Conservation (phyloP, 2,113 vertebrate genomes). For the Myocastor coypus region DNA sequence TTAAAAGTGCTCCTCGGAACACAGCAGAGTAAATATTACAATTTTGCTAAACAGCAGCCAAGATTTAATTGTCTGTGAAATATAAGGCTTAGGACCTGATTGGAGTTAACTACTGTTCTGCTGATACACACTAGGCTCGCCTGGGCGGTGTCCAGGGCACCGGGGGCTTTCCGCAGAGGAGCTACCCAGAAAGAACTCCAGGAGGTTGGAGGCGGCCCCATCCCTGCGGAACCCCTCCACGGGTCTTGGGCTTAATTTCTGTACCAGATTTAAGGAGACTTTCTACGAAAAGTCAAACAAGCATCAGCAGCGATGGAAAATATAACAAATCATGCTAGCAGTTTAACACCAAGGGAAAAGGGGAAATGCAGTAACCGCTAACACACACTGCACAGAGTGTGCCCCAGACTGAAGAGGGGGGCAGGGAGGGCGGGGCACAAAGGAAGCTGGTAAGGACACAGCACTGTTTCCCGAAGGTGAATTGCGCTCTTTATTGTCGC, state of each 20-base stretch:
- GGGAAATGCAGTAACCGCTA: neutral
- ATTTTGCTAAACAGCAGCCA: slow-evolving; percentile 77
- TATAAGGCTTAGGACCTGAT: slow-evolving; percentile 72
- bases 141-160: neutral
- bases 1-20: slow-evolving; percentile 80
- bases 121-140: neutral
- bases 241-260: slow-evolving; percentile 60
- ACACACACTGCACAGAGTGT: neutral
- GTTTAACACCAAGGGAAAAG: slow-evolving; percentile 41
- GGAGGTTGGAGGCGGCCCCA: neutral
- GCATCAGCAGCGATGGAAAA: slow-evolving; percentile 82
- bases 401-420: rapidly evolving
- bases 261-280: slow-evolving; percentile 79
- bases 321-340: slow-evolving; percentile 72
- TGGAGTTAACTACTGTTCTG: slow-evolving; percentile 72
- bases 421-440: rapidly evolving
- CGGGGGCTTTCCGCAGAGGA: neutral
- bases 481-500: rapidly evolving
- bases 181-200: rapidly evolving
- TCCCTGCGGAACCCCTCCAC: slow-evolving; percentile 19
- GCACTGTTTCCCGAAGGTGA: neutral
- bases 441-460: neutral
- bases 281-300: slow-evolving; percentile 72
- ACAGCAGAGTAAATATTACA: slow-evolving; percentile 83
- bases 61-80: slow-evolving; percentile 82